Evolutionary conservation across 2,888 invertebrate species (phyloP).

Genomic region (Archips crataeganus): DNA sequence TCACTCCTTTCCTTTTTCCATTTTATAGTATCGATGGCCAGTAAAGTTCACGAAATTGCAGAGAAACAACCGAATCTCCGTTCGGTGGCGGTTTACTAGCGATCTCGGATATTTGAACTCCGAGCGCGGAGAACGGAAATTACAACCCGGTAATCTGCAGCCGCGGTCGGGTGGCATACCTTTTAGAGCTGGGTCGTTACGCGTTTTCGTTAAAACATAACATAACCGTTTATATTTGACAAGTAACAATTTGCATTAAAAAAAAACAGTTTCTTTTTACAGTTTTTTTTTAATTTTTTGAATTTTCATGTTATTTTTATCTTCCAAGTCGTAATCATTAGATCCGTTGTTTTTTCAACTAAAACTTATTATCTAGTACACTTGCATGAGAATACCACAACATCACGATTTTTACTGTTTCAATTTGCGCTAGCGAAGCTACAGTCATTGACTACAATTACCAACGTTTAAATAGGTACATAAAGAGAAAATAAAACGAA

Average conservation of each 20-base stretch:
- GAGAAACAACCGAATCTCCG: constrained; percentile 1
- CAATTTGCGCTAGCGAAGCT: background rate
- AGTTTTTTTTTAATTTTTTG: too few species aligned
- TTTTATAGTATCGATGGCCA: background rate
- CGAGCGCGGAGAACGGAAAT: constrained; percentile 18
- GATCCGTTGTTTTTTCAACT: too few species aligned
- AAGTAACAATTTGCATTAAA: too few species aligned
- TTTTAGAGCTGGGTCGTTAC: too few species aligned
- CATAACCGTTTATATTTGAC: too few species aligned
- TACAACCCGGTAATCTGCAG: constrained; percentile 9
- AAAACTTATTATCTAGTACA: too few species aligned
- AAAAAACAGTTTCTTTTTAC: too few species aligned
- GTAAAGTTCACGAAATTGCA: background rate
- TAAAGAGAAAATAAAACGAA: background rate
- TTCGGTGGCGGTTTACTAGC: background rate
- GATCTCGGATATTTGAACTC: constrained; percentile 13
- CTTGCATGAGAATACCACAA: too few species aligned
- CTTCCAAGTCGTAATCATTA: too few species aligned
- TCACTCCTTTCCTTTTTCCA: background rate
- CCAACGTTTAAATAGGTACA: background rate
- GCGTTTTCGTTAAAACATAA: too few species aligned
- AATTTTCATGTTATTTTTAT: too few species aligned
- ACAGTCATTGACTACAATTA: background rate
- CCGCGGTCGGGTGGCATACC: background rate
- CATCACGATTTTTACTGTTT: background rate